Evolutionary conservation across 2,113 vertebrate genomes (phyloP), one percentile per base, ranked within the genome.

Genomic region (Gnathonemus echidnorhynchus): DNA sequence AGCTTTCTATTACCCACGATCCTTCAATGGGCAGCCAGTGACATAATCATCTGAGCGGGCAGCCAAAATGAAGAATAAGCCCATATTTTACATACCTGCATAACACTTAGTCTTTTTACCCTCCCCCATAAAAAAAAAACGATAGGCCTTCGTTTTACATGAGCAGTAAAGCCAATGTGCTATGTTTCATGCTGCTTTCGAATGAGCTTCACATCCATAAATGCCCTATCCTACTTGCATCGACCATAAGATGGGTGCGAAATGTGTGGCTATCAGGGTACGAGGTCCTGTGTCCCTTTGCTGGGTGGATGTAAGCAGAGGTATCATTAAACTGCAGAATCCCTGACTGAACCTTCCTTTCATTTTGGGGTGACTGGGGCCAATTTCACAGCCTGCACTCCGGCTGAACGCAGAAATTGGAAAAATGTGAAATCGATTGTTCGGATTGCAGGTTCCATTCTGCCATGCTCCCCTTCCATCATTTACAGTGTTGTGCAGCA

Each of bases 351-450:
- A 94, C 93, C 94, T 94, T 95, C 91, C 92, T 95, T 95, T 96
- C 94, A 77, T 96, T 97, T 96, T 93, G 93, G 92, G 94, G 92
- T 39, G 95, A 94, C 94, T 89, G 91, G 94, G 96, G 94, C 95
- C 97, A 97, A 97, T 98, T 98, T 98, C 97, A 97, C 96, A 97
- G 96, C 92, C 95, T 11, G 5, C 92, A 92, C 95, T 93, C 89
- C 62, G 53, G 93, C 94, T 92, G 95, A 96, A 95, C 39, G 93
- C 94, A 95, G 95, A 97, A 97, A 98, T 96, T 97, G 97, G 95
- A 97, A 96, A 94, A 96, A 95, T 91, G 95, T 95, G 95, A 96
- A 97, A 98, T 97, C 94, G 93, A 98, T 97, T 96, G 96, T 94
- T 94, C 94, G 95, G 95, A 95, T 95, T 95, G 95, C 95, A 95